A percentile compares a stretch with the other conserved stretches of the same genome.
phyloP scores from a whole-genome alignment of 2,797 vertebrate species.

The Xiphophorus birchmanni region DNA sequence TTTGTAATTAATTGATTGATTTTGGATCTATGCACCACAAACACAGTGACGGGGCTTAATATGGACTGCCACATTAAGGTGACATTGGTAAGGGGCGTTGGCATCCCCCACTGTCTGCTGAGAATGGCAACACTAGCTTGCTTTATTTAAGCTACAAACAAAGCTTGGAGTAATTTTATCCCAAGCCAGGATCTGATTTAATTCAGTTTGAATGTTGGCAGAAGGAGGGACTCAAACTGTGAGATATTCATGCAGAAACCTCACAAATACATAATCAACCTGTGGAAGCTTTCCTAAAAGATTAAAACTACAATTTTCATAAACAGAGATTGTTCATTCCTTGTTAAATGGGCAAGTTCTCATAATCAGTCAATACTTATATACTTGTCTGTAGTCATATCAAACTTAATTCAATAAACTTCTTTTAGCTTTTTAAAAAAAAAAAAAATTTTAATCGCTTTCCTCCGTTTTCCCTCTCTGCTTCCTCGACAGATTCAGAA shows the following conservation, averaged over 20 bases:
- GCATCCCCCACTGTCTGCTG: background rate
- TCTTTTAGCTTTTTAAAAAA: background rate
- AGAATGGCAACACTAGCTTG: background rate
- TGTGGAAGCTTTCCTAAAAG: background rate
- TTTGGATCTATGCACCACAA: no score
- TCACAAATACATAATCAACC: background rate
- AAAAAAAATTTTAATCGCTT: background rate
- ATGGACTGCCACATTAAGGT: no score
- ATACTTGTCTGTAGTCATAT: background rate
- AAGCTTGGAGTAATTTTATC: background rate
- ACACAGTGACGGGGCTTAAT: no score
- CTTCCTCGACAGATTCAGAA: slow-evolving; percentile 88
- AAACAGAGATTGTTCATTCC: background rate
- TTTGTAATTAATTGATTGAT: no score
- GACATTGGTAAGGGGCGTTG: background rate
- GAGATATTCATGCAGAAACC: background rate
- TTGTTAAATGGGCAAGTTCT: background rate
- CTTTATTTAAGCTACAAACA: background rate
- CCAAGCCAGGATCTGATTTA: background rate
- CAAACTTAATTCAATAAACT: background rate
- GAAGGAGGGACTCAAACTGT: background rate
- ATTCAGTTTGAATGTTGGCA: background rate
- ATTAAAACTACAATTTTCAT: background rate
- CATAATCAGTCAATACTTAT: background rate
- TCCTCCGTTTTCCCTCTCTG: background rate